These are phyloP conservation scores for Ophioderma brevispina DNA, from an alignment of 35 echinoderm and acorn worm species.

Conservation along the genomic window DNA sequence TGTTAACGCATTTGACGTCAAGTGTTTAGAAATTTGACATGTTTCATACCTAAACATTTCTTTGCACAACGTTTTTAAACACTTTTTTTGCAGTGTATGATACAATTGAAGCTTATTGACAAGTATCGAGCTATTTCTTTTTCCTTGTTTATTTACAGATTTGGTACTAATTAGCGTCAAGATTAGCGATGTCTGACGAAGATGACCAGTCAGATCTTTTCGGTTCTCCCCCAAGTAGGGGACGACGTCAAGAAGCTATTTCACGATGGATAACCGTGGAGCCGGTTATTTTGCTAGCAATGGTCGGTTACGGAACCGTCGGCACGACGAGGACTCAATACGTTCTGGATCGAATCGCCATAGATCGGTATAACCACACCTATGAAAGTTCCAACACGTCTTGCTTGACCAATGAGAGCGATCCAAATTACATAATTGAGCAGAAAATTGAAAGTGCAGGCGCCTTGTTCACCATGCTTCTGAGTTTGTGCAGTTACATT, in stretches of 20 bases:
- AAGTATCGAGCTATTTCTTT: too few relatives aligned
- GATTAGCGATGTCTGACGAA: too few relatives aligned
- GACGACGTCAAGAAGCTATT: neutral
- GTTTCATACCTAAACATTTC: too few relatives aligned
- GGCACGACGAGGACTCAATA: slow-evolving; percentile 31
- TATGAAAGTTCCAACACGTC: neutral
- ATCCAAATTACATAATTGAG: neutral
- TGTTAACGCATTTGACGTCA: too few relatives aligned
- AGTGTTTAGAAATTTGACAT: too few relatives aligned
- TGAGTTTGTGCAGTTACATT: neutral
- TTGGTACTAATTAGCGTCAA: too few relatives aligned
- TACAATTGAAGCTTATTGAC: too few relatives aligned
- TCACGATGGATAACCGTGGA: slow-evolving; percentile 53
- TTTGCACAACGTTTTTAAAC: too few relatives aligned
- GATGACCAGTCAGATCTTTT: neutral
- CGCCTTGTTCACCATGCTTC: neutral
- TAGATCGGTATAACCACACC: neutral
- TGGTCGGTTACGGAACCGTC: slow-evolving; percentile 45
- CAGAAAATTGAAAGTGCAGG: neutral
- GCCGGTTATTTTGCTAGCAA: slow-evolving; percentile 17
- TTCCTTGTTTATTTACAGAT: too few relatives aligned
- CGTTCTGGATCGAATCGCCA: neutral
- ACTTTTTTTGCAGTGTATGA: too few relatives aligned
- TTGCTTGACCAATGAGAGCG: neutral
- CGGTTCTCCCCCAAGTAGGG: neutral